Evolutionary conservation across 2,888 invertebrate species (phyloP), one percentile per base, ranked within the genome.

Genomic region (Barypeithes pellucidus): DNA sequence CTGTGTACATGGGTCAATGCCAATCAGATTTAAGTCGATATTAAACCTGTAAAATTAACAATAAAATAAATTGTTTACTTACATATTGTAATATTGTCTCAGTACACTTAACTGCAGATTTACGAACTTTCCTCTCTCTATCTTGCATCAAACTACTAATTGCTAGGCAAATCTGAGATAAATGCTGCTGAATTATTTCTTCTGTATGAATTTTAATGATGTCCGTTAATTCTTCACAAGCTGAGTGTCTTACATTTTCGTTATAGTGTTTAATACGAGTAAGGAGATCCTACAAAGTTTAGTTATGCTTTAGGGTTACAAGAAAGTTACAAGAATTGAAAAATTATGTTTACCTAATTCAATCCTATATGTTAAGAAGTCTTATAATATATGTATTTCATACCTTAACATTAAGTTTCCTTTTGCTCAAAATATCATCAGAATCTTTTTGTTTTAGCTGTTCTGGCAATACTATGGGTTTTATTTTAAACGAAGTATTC

Each of bases 401-500:
- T 86, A 91, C 91, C 84, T 92, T 91, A 0, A 92, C 84, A 82
- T 90, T 92, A 2, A 93, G 88, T 81, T 94, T 94, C 73, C 91
- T 88, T 36, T 88, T 89, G 61, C 93, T 93, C 39, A 92, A 85
- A 61, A 90, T 88, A 80, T 91, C 90, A 5, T 86, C 83, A 18
- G 85, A 66, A 29, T 75, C 86, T 80, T 89, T 89, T 24, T 84
- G 81, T 79, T 87, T 88, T 14, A 95, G 83, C 82, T 97, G 96
- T 80, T 95, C 93, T 47, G 90, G 90, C 43, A 98, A 89, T 1
- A 95, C 88, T 78, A 98, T 96, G 82, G 95, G 94, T 81, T 94
- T 94, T 0, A 96, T 90, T 89, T 96, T 96, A 81, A 98, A 97
- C 80, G 92, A 91, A 0, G 95, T 93, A 84, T 95, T 92, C 0